Evolutionary conservation across 2,888 invertebrate genomes (phyloP).

Genomic region (Caenorhabditis sp.): DNA sequence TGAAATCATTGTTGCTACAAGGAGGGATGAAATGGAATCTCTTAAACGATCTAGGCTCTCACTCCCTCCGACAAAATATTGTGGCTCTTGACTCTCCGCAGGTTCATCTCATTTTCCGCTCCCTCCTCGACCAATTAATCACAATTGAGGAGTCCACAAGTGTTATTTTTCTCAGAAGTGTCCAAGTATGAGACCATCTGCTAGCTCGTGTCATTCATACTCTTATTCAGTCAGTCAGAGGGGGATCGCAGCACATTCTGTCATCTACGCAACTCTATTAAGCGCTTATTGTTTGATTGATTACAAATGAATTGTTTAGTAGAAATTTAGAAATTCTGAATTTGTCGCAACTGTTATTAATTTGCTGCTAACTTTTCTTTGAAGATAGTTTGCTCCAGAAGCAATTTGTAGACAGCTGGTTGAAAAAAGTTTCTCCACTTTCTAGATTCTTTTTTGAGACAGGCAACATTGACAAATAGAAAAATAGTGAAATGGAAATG

Average conservation of each 20-base stretch:
- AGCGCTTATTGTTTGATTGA: constrained; percentile 55
- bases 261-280: constrained; percentile 47
- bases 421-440: neutral
- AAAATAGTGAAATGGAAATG: neutral
- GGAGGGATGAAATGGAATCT: too few relatives aligned
- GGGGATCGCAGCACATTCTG: constrained; percentile 41
- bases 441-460: neutral
- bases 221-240: constrained; percentile 31
- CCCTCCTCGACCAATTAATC: constrained; percentile 43
- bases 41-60: too few relatives aligned
- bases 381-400: too few relatives aligned
- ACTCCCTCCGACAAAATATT: too few relatives aligned
- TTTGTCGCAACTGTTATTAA: too few relatives aligned
- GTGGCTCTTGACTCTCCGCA: constrained; percentile 7
- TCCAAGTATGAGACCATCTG: constrained; percentile 28
- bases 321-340: constrained; percentile 6
- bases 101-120: neutral
- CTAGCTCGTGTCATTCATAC: constrained; percentile 52
- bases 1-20: neutral
- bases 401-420: neutral
- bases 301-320: constrained; percentile 36
- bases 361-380: too few relatives aligned
- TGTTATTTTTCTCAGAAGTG: constrained; percentile 50
- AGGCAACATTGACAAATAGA: neutral
- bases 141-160: constrained; percentile 47